Evolutionary conservation across 2,888 invertebrate genomes (phyloP).

Genomic region (Idaea straminata): DNA sequence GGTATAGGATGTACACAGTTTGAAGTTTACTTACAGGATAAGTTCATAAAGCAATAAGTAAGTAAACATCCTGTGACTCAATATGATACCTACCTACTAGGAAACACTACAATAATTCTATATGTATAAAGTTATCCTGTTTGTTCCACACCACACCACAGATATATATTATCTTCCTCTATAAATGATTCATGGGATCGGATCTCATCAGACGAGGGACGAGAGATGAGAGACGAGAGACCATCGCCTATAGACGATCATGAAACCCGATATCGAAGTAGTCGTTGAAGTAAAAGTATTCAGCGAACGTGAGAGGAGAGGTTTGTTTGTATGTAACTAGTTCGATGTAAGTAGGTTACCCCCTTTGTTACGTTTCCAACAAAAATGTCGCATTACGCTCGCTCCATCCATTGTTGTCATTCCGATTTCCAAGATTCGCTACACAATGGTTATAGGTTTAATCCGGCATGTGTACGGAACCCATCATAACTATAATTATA

Average conservation of each 20-base stretch:
- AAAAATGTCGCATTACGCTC: conserved; percentile 17
- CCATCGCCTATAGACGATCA: not conserved
- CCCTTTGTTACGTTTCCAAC: conserved; percentile 32
- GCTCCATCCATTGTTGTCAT: conserved; percentile 26
- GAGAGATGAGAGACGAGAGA: no score
- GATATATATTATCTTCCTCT: no score
- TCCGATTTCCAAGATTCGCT: conserved; percentile 10
- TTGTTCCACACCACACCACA: no score
- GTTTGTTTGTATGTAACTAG: conserved; percentile 22
- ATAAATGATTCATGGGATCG: no score
- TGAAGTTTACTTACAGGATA: no score
- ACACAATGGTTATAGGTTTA: conserved; percentile 20
- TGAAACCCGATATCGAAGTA: not conserved
- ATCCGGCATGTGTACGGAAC: conserved; percentile 16
- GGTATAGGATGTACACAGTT: no score
- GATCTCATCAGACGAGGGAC: no score
- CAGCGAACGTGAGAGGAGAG: not conserved
- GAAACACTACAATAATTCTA: no score
- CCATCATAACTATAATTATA: conserved; percentile 6
- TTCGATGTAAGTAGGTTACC: conserved; percentile 32
- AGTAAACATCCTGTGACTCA: no score
- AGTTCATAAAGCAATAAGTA: no score
- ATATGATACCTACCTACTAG: no score
- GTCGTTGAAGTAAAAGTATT: not conserved
- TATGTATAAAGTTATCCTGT: no score